phyloP scores from a whole-genome alignment of 2,888 invertebrate genomes.

The Erynnis tages region DNA sequence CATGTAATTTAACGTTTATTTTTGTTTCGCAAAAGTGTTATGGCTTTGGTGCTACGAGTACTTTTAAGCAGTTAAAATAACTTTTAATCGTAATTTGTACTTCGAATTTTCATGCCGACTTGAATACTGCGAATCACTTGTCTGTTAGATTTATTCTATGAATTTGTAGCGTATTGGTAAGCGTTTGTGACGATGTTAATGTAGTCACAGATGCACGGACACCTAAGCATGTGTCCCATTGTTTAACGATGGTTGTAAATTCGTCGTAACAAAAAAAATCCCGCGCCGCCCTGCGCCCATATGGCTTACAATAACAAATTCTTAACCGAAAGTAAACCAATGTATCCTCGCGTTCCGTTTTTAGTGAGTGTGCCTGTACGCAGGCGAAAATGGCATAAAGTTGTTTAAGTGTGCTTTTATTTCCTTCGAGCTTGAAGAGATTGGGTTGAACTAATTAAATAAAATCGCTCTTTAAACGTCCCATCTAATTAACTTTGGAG shows the following conservation, averaged over 20 bases:
- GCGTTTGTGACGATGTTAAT: conserved; percentile 30
- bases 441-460: conserved; percentile 40
- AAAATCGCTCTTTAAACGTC: conserved; percentile 26
- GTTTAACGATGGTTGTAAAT: conserved; percentile 68
- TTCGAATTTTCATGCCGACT: no score
- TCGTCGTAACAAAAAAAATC: conserved; percentile 64
- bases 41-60: no score
- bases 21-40: no score
- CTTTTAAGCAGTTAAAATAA: no score
- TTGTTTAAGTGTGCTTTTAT: conserved; percentile 46
- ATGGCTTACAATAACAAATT: conserved; percentile 78
- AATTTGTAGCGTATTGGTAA: no score
- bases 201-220: conserved; percentile 55
- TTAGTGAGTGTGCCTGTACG: conserved; percentile 45
- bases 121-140: no score
- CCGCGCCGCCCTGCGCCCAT: conserved; percentile 64
- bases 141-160: no score
- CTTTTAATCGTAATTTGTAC: no score
- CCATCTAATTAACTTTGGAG: neutral
- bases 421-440: conserved; percentile 50
- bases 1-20: no score
- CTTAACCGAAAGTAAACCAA: conserved; percentile 76
- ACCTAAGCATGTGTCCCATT: conserved; percentile 70
- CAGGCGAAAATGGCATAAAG: conserved; percentile 60
- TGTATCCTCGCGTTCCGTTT: conserved; percentile 63